A percentile compares a stretch with the other conserved stretches of the same genome.
phyloP scores from a whole-genome alignment of 2,888 invertebrate genomes.

The Ptychoptera contaminata region DNA sequence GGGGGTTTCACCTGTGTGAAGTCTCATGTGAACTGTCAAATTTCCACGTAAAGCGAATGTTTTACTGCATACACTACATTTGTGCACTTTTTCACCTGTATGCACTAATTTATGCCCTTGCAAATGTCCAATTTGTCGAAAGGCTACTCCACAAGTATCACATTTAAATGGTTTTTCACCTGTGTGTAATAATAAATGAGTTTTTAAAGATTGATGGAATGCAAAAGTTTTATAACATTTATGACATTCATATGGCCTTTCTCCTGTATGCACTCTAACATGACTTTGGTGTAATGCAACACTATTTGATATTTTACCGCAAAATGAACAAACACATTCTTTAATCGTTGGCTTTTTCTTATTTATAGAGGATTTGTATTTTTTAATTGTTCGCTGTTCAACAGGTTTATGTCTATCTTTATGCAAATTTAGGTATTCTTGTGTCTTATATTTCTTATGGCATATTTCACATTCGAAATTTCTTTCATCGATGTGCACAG shows the following conservation, averaged over 20 bases:
- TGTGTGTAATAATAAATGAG: constrained; percentile 11
- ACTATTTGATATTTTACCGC: constrained; percentile 9
- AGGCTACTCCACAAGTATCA: constrained; percentile 8
- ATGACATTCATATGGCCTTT: constrained; percentile 11
- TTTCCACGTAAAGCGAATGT: constrained; percentile 11
- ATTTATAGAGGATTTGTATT: neutral
- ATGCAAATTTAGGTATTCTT: constrained; percentile 10
- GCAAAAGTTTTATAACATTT: constrained; percentile 10
- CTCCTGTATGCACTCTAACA: constrained; percentile 10
- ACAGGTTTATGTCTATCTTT: constrained; percentile 10
- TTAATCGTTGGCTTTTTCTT: constrained; percentile 1
- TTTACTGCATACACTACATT: constrained; percentile 10
- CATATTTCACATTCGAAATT: constrained; percentile 11
- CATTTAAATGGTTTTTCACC: constrained; percentile 12
- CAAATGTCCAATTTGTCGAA: constrained; percentile 12
- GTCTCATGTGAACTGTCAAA: constrained; percentile 11
- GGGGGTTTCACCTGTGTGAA: constrained; percentile 14
- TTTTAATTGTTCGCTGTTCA: constrained; percentile 5
- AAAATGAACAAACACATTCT: constrained; percentile 8
- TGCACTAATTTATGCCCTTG: constrained; percentile 12
- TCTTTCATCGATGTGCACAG: constrained; percentile 9
- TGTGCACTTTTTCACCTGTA: constrained; percentile 10
- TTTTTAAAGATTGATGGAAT: constrained; percentile 10
- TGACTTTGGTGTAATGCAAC: constrained; percentile 9
- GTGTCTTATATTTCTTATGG: constrained; percentile 10